phyloP scores from a whole-genome alignment of 53 echinoderm and acorn worm genomes.

The Echinometra lucunter region DNA sequence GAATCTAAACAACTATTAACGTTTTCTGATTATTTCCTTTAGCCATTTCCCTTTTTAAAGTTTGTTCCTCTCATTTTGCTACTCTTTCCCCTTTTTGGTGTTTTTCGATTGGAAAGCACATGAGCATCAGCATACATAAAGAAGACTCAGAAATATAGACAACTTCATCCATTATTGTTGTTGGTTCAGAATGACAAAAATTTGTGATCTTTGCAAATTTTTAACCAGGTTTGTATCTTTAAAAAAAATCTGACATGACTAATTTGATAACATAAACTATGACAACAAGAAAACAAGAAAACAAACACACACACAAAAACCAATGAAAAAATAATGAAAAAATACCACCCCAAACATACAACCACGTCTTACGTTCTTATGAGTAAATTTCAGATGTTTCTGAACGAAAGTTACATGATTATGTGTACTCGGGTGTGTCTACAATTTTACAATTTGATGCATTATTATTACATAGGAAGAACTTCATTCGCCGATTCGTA shows the following conservation, averaged over 20 bases:
- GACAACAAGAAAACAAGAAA: too few relatives aligned
- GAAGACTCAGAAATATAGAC: background rate
- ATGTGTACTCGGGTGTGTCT: too few relatives aligned
- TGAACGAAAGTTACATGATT: too few relatives aligned
- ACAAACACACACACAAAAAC: too few relatives aligned
- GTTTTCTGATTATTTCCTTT: conserved; percentile 8
- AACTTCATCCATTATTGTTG: background rate
- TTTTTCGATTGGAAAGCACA: background rate
- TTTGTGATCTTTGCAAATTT: background rate
- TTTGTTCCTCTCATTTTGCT: background rate
- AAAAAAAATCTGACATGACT: too few relatives aligned
- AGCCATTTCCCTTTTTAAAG: background rate
- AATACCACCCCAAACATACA: too few relatives aligned
- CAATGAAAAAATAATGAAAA: too few relatives aligned
- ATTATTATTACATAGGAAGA: background rate
- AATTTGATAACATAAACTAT: too few relatives aligned
- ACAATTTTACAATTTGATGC: too few relatives aligned
- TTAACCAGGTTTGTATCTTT: background rate
- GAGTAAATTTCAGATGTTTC: too few relatives aligned
- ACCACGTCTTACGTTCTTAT: too few relatives aligned
- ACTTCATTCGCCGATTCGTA: too few relatives aligned
- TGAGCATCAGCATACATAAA: background rate
- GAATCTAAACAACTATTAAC: conserved; percentile 58
- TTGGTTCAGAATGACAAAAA: background rate
- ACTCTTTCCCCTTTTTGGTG: background rate